Evolutionary conservation across 2,113 vertebrate species (phyloP), one percentile per base, ranked within the genome.

Genomic region (Aphelocoma coerulescens): DNA sequence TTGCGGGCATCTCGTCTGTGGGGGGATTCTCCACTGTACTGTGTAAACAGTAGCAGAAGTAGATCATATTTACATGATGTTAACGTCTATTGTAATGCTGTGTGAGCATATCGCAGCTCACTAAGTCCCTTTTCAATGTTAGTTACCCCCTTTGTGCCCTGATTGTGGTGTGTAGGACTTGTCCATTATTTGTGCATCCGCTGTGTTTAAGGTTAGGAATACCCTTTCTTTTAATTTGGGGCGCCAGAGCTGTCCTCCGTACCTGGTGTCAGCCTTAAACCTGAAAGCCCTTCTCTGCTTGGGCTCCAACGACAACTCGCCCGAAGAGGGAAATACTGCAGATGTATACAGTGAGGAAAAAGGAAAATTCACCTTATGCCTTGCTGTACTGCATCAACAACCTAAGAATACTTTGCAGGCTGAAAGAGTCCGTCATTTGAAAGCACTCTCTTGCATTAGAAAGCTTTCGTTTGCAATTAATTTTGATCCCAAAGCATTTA

Each of bases 111-210:
- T 24, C 11, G 6, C 7, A 8, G 16, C 9, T 88, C 13, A 16
- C 3, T 2, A 30, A 15, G 1, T 9, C 24, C 13, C 3, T 10
- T 48, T 3, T 54, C 5, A 22, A 6, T 22, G 28, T 27, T 14
- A 4, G 26, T 8, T 0, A 11, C 7, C 4, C 14, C 9, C 2
- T 12, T 55, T 35, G 3, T 35, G 2, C 26, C 15, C 13, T 9
- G 8, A 10, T 44, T 11, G 7, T 9, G 7, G 4, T 6, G 17
- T 9, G 11, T 18, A 48, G n/a, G 16, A 57, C 10, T 33, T 0
- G 1, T 13, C 23, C 23, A 1, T 33, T 37, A 27, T 7, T 26
- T 20, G 3, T 4, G 6, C 0, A 2, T 21, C 4, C 0, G 0
- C 3, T 15, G 10, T 1, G 1, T 44, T 66, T 11, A 33, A n/a